These are phyloP conservation scores for Pocillopora verrucosa DNA, from an alignment of 64 coral and sea anemone genomes.

Conservation along the genomic window DNA sequence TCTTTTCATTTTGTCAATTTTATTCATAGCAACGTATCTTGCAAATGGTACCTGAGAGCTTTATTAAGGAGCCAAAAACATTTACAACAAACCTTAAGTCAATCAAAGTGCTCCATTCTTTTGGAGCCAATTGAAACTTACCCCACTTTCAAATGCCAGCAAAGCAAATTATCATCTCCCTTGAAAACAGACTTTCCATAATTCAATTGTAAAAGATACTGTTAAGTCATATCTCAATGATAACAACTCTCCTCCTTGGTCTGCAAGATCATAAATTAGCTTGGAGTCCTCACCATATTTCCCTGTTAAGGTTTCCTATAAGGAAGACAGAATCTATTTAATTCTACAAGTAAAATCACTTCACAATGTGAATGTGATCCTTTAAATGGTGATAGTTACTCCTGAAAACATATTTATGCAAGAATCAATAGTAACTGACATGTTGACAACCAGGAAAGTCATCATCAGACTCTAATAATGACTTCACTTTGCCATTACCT, in stretches of 20 bases:
- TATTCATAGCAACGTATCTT: constrained; percentile 99
- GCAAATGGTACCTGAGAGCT: constrained; percentile 92
- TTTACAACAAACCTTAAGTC: neutral
- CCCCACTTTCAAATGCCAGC: no score
- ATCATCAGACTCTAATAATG: no score
- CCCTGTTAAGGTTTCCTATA: constrained; percentile 97
- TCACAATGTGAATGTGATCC: no score
- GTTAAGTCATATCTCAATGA: constrained; percentile 97
- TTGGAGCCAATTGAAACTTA: neutral
- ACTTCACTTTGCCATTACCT: no score
- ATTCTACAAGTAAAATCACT: no score
- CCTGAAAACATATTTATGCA: no score
- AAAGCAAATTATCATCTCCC: neutral
- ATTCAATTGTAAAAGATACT: constrained; percentile 73
- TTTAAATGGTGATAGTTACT: no score
- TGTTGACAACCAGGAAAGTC: no score
- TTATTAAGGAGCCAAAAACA: constrained; percentile 44
- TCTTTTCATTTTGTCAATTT: constrained; percentile 99
- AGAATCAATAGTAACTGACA: no score
- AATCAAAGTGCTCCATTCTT: no score
- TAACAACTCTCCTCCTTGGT: constrained; percentile 94
- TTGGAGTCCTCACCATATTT: constrained; percentile 99
- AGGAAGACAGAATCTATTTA: neutral
- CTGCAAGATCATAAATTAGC: constrained; percentile 97
- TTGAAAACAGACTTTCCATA: neutral